These are phyloP conservation scores for Dendrolimus pini DNA, from an alignment of 2,888 invertebrate genomes.

Conservation along the genomic window DNA sequence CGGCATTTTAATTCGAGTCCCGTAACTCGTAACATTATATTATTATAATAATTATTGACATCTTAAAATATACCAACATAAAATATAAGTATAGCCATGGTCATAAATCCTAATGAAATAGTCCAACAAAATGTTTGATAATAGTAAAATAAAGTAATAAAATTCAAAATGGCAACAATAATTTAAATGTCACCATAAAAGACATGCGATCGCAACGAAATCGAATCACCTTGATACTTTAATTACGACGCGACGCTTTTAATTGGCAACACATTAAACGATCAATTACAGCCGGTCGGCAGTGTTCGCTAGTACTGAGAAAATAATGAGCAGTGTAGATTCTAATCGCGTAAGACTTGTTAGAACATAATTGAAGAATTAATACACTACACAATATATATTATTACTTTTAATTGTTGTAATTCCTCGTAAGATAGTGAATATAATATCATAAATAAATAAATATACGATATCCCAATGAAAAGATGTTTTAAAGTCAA, in stretches of 20 bases:
- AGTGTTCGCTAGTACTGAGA: conserved; percentile 17
- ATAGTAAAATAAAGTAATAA: background rate
- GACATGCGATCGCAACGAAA: background rate
- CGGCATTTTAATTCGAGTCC: no score
- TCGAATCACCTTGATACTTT: conserved; percentile 4
- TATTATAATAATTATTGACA: no score
- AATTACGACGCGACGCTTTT: conserved; percentile 12
- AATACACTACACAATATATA: background rate
- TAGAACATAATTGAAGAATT: conserved; percentile 11
- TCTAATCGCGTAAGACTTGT: conserved; percentile 22
- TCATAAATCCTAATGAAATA: no score
- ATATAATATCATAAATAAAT: no score
- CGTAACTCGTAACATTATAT: no score
- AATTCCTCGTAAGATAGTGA: no score
- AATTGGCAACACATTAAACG: conserved; percentile 25
- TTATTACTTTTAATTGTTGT: background rate
- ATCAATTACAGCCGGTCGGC: conserved; percentile 22
- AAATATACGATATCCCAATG: no score
- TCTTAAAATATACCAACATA: no score
- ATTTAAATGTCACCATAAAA: background rate
- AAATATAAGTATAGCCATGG: no score
- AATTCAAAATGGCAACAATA: background rate
- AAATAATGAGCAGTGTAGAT: conserved; percentile 27
- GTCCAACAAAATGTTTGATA: no score
- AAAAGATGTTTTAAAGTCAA: no score